phyloP scores from a whole-genome alignment of 2,888 invertebrate species.

The Amiota minor region DNA sequence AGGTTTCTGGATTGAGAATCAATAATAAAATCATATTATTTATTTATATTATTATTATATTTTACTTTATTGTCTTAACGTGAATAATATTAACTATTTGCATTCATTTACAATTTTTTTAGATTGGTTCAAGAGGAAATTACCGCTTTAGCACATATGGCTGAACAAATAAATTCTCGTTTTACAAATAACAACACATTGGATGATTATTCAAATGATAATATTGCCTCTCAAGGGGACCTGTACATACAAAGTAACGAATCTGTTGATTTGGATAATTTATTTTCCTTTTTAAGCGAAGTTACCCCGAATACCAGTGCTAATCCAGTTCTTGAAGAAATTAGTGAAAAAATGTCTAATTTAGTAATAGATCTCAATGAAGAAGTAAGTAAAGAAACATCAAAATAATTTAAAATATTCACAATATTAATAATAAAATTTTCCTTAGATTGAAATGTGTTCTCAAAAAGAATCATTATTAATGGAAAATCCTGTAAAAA shows the following conservation, averaged over 20 bases:
- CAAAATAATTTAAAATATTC: background rate
- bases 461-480: conserved; percentile 76
- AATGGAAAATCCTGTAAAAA: background rate
- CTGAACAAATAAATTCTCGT: conserved; percentile 81
- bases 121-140: conserved; percentile 82
- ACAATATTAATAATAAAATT: background rate
- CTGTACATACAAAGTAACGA: conserved; percentile 75
- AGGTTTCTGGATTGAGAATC: too few species aligned
- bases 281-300: conserved; percentile 92
- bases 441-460: conserved; percentile 76
- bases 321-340: conserved; percentile 84
- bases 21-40: too few species aligned
- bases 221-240: conserved; percentile 59
- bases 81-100: background rate
- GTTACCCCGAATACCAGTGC: conserved; percentile 78
- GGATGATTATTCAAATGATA: conserved; percentile 28
- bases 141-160: conserved; percentile 81
- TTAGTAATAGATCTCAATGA: conserved; percentile 87
- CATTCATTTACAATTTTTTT: conserved; percentile 57
- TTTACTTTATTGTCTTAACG: too few species aligned
- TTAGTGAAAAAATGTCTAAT: conserved; percentile 88
- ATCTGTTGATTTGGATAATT: conserved; percentile 89
- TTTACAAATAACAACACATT: conserved; percentile 60
- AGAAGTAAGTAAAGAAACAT: conserved; percentile 75
- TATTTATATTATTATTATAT: too few species aligned